Conservation (phyloP, 1,140 invertebrate species). For the Leptinotarsa lineolata region DNA sequence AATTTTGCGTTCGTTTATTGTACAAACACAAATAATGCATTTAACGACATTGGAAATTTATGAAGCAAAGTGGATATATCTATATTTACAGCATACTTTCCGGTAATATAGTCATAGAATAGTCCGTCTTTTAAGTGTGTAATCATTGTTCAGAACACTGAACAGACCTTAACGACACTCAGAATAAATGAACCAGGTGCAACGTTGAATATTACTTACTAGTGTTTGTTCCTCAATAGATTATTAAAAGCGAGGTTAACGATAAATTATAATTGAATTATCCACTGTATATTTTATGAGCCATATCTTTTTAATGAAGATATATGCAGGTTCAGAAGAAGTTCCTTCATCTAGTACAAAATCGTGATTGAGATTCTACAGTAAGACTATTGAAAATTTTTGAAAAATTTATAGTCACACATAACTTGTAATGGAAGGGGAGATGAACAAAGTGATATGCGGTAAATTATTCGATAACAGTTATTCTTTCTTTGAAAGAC, state of each 20-base stretch:
- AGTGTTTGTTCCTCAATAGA: neutral
- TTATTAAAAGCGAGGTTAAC: neutral
- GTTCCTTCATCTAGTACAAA: no score
- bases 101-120: neutral
- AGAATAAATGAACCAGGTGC: conserved; percentile 3
- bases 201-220: neutral
- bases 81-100: conserved; percentile 1
- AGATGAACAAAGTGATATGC: no score
- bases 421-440: no score
- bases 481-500: no score
- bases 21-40: no score
- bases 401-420: no score
- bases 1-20: no score
- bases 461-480: no score
- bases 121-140: neutral
- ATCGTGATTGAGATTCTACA: no score
- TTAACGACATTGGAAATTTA: conserved; percentile 3
- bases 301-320: neutral
- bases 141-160: conserved; percentile 3
- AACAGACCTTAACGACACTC: neutral
- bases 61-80: neutral
- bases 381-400: no score
- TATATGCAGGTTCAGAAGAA: no score
- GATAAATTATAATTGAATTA: neutral
- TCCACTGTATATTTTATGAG: neutral